Evolutionary conservation across 2,797 vertebrate genomes (phyloP).

Genomic region (Lithobates sylvaticus): DNA sequence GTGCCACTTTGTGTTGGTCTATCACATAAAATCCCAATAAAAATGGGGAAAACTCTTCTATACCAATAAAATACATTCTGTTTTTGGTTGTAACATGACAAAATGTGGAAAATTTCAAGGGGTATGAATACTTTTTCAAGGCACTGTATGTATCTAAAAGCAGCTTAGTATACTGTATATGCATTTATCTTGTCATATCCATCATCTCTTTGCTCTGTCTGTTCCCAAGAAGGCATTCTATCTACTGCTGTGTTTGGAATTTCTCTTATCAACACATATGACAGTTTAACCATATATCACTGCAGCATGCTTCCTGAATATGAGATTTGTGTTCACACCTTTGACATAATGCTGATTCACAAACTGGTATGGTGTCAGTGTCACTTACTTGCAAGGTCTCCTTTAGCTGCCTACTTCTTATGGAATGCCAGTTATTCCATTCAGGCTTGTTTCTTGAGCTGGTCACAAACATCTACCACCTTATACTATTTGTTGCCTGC

Average conservation of each 20-base stretch:
- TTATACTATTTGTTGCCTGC: not conserved
- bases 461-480: not conserved
- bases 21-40: too few species aligned
- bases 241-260: slow-evolving; percentile 13
- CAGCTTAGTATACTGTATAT: not conserved
- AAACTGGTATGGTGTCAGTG: slow-evolving; percentile 21
- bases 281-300: slow-evolving; percentile 25
- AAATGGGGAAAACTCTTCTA: too few species aligned
- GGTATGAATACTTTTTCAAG: too few species aligned
- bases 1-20: too few species aligned
- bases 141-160: too few species aligned
- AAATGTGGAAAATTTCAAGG: too few species aligned
- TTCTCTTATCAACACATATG: slow-evolving; percentile 19
- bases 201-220: slow-evolving; percentile 13
- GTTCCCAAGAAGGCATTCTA: not conserved
- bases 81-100: too few species aligned
- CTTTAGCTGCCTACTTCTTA: not conserved
- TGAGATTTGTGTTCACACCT: slow-evolving; percentile 34
- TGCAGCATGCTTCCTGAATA: slow-evolving; percentile 33
- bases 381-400: slow-evolving; percentile 1
- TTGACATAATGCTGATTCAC: slow-evolving; percentile 40
- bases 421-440: not conserved
- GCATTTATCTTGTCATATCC: slow-evolving; percentile 20
- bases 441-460: not conserved
- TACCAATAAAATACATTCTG: too few species aligned